Base-by-base conservation (phyloP, 2,113 vertebrate genomes). In the Buteo buteo region DNA sequence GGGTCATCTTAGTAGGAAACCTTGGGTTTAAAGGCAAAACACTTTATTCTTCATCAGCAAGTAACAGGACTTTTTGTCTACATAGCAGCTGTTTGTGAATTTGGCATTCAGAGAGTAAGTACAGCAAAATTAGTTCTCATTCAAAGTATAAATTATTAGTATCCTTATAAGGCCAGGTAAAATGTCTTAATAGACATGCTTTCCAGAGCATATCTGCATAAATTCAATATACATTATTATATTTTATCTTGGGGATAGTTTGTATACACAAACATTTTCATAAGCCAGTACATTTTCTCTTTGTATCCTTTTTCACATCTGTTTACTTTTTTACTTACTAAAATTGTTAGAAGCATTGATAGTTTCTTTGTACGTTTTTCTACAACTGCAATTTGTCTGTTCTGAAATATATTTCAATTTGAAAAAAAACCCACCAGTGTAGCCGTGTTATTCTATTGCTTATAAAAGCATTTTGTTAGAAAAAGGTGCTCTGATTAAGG, bases 301-400 rank as follows among this genome's bases (percentile, higher is more conserved):
- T 93, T 74, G 49, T 72, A 47, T 96, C 50, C 25, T 57, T 49
- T 79, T 90, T 78, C 72, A 92, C 34, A 16, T 73, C 73, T 84
- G n/a, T 82, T 57, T 80, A 44, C 31, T 78, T 66, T 64, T 86
- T 50, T 92, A 94, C 77, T 69, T 93, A 77, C 22, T 93, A 32
- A 78, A 79, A 88, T 66, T 44, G 13, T 55, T 80, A 55, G 44
- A 95, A 80, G 21, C 47, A 8, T 93, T 52, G 26, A 42, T 36
- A 79, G 10, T 44, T 95, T 90, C 32, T 24, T 74, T 97, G 91
- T 96, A 90, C 74, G 87, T 42, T 94, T 96, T 97, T 92, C 65
- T 94, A 66, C 8, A 28, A 55, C 84, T 95, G 42, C 52, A 47
- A 15, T 74, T 82, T 95, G 31, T 77, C 40, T 83, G 59, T 92